Evolutionary conservation across 2,797 vertebrate species (phyloP), one percentile per base, ranked within the genome.

Genomic region (Lacerta viridis): DNA sequence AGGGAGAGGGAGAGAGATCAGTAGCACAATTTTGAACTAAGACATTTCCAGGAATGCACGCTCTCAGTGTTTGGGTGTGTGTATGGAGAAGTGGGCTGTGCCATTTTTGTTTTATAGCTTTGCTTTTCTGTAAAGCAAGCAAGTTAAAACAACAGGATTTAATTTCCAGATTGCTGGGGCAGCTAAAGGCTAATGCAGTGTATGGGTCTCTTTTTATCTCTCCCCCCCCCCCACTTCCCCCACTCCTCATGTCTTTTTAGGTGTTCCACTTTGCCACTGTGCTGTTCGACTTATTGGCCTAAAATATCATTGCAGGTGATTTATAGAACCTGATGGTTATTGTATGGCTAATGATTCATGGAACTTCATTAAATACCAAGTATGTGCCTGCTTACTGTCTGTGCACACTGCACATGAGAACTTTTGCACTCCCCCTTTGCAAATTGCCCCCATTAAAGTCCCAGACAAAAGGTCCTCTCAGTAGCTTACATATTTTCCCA

Each of bases 381-480:
- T 95, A 95, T 94, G 90, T 92, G 93, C 95, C 95, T 95, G 93
- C 96, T 96, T 96, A 95, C 94, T 96, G 96, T 96, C 95, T 94
- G 94, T 94, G 92, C 94, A 95, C 94, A 94, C 94, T 90, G 88
- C 93, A 93, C 90, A 94, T 96, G 95, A 92, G 94, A 96, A 96
- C 93, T 91, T 96, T 95, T 97, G 94, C 96, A 92, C 93, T 96
- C 94, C 92, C 90, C 88, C 92, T 91, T 93, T 90, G 87, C 95
- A 96, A 94, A 95, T 93, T 95, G 95, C 94, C 94, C 88, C 95
- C 94, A 96, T 96, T 96, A 89, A 92, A 93, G 95, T 89, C 50
- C 87, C 89, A 95, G 95, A 97, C 96, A 96, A 97, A 97, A 97
- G 96, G 95, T 96, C 94, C 95, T 97, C 97, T 97, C 94, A 95